Evolutionary conservation across 2,888 invertebrate genomes (phyloP).

Genomic region (Ichneumon xanthorius): DNA sequence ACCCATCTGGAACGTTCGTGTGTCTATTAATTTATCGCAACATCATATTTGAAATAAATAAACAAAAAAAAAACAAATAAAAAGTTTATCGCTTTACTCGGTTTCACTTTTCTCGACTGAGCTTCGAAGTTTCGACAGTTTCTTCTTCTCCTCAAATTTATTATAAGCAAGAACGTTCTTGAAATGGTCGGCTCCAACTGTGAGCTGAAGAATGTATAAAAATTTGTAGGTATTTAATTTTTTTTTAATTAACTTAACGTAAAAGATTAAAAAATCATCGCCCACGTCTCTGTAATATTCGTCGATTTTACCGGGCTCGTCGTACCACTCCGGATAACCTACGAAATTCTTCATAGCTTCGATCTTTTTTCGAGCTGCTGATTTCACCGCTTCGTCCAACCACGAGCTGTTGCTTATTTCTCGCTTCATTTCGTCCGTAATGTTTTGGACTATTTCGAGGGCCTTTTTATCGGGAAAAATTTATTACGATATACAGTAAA

Average conservation of each 20-base stretch:
- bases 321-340: constrained; percentile 40
- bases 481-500: not conserved
- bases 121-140: not conserved
- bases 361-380: not conserved
- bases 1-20: not conserved
- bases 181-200: constrained; percentile 17
- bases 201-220: not conserved
- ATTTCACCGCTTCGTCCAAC: constrained; percentile 2
- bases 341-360: not conserved
- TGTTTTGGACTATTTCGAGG: not conserved
- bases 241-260: not conserved
- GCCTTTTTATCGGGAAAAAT: constrained; percentile 1
- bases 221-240: not conserved
- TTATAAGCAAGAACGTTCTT: constrained; percentile 7
- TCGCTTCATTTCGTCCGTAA: not conserved
- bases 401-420: not conserved
- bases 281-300: constrained; percentile 20
- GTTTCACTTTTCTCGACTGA: not conserved
- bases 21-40: not conserved
- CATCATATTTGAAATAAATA: not conserved
- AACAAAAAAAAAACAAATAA: not conserved
- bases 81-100: not conserved
- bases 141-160: not conserved
- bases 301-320: constrained; percentile 25
- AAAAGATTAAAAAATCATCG: not conserved